A percentile compares a stretch with the other conserved stretches of the same genome.
These are phyloP conservation scores for Gila orcuttii DNA, from an alignment of 2,113 vertebrate species.

Conservation along the genomic window DNA sequence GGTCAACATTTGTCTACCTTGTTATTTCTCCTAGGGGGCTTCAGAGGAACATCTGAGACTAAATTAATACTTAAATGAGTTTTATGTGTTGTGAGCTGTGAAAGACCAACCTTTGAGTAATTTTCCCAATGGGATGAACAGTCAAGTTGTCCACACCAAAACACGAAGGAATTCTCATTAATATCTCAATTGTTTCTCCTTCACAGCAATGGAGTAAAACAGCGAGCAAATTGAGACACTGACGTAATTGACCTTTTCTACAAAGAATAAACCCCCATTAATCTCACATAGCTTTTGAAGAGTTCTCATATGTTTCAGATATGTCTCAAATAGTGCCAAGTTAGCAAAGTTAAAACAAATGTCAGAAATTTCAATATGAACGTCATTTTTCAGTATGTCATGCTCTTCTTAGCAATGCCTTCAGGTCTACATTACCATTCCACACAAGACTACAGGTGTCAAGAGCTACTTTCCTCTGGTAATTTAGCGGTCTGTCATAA, in stretches of 20 bases:
- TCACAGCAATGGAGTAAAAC: background rate
- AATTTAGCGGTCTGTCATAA: constrained; percentile 13
- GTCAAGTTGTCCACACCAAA: too few species aligned
- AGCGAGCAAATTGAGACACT: background rate
- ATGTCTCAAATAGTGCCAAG: background rate
- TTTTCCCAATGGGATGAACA: too few species aligned
- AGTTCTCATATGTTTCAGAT: background rate
- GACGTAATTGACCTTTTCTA: background rate
- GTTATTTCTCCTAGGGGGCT: too few species aligned
- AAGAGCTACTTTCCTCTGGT: background rate
- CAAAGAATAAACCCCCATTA: background rate
- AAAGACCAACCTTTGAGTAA: too few species aligned
- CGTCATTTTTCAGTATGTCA: background rate
- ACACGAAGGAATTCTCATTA: too few species aligned
- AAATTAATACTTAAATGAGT: too few species aligned
- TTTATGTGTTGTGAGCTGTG: too few species aligned
- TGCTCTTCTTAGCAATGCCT: constrained; percentile 3
- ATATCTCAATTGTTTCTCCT: too few species aligned
- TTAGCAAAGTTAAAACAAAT: background rate
- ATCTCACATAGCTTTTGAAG: background rate
- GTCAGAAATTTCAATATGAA: background rate
- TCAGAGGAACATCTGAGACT: too few species aligned
- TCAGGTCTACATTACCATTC: constrained; percentile 18
- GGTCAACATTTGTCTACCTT: too few species aligned
- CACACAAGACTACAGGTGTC: constrained; percentile 16